Evolutionary conservation across 2,888 invertebrate genomes (phyloP), one percentile per base, ranked within the genome.

Genomic region (Charanyca ferruginea): DNA sequence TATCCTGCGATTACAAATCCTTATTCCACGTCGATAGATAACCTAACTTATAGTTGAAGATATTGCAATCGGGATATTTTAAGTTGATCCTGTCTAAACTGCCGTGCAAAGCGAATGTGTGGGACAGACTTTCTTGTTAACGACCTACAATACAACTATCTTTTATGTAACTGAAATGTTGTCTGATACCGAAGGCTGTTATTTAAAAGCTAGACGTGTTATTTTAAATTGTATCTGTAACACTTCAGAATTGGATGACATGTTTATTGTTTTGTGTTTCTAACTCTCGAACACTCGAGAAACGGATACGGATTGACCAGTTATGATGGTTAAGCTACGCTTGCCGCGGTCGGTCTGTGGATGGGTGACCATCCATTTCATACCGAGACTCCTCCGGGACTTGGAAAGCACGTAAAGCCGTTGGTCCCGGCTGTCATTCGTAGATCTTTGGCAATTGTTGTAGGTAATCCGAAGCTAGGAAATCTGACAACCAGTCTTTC

Each of bases 121-220:
- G 87, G 88, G 89, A 88, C 87, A 88, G 89, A 84, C 89, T 89
- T 90, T 90, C 90, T 90, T 89, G 91, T 90, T 90, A 90, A 90
- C 89, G 89, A 85, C 84, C 79, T 55, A 64, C 72, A 82, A 81
- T 84, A 89, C 89, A 90, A 88, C 85, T 86, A 88, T 87, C 88
- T 88, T 87, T 88, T 87, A 89, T 84, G 89, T 88, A 83, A 83
- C 81, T 85, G 78, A 78, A 86, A 81, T 84, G 83, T 83, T 77
- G 79, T 55, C 61, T 76, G 87, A 87, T 87, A 87, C 76, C 77
- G 75, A 80, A 41, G 45, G 49, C 41, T 73, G 67, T 80, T 77
- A 70, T 77, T 82, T 80, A 66, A 77, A 80, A 73, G 55, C 52
- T 58, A 13, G 20, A 48, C 57, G 9, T 51, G 45, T 70, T 62